These are phyloP conservation scores for Patiria pectinifera DNA, from an alignment of 53 echinoderm and acorn worm genomes.

Conservation along the genomic window DNA sequence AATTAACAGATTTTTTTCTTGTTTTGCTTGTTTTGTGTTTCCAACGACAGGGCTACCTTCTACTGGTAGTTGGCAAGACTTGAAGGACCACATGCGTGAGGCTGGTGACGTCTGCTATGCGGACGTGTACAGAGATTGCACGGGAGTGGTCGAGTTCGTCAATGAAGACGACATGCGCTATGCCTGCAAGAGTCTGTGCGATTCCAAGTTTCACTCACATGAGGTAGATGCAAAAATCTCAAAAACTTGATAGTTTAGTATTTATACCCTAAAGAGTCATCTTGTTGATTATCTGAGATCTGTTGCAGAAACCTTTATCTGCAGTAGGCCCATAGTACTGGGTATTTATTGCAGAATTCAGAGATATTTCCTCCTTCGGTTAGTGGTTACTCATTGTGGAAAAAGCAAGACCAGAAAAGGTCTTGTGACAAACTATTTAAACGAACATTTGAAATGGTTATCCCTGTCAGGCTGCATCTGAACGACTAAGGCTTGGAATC, in stretches of 20 bases:
- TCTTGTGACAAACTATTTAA: too few species aligned
- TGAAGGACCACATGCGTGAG: slow-evolving; percentile 99
- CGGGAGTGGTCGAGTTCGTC: slow-evolving; percentile 94
- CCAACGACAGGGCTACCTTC: slow-evolving; percentile 77
- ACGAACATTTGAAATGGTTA: too few species aligned
- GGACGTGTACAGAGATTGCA: slow-evolving; percentile 92
- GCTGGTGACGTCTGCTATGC: slow-evolving; percentile 98
- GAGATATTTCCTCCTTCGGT: too few species aligned
- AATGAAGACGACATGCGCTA: slow-evolving; percentile 93
- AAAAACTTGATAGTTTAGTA: not conserved
- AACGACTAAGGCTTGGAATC: too few species aligned
- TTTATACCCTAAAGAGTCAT: too few species aligned
- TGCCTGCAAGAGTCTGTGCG: slow-evolving; percentile 82
- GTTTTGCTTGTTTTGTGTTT: not conserved
- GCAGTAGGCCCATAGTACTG: too few species aligned
- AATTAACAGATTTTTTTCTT: not conserved
- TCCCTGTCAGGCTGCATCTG: too few species aligned
- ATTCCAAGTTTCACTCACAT: slow-evolving; percentile 94
- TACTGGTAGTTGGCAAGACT: slow-evolving; percentile 97
- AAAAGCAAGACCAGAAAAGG: too few species aligned
- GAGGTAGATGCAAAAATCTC: slow-evolving; percentile 70
- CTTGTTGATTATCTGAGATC: too few species aligned
- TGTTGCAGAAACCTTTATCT: too few species aligned
- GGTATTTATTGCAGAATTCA: too few species aligned
- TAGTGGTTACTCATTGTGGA: too few species aligned